Evolutionary conservation across 2,888 invertebrate species (phyloP), one percentile per base, ranked within the genome.

Genomic region (Epirrhoe alternata): DNA sequence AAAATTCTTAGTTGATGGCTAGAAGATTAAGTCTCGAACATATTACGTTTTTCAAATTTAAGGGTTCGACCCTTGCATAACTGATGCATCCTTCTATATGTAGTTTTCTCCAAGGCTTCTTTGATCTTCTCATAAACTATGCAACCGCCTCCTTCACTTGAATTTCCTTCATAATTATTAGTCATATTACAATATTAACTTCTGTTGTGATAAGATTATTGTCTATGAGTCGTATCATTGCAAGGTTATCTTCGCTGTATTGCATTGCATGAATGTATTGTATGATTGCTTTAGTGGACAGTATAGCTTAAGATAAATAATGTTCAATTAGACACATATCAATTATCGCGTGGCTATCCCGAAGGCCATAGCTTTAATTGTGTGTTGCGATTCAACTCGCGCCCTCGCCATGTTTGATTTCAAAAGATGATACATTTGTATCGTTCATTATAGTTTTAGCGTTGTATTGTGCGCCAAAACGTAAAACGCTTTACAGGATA

Each of bases 241-340:
- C 10, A 35, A 35, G 35, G 12, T 42, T 42, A 12, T 42, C 10
- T 42, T 12, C 12, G 38, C 12, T 42, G 38, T 12, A 42, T 42
- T 42, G 38, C 12, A 42, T 42, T 38, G 3, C 31, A 7, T 38
- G 38, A 10, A 38, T 38, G 38, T 12, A 38, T 38, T 42, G 12
- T 42, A 8, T 10, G 38, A n/a, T 7, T 33, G 64, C 38, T 61
- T 42, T 42, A 54, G 42, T 66, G 45, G 55, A 66, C 35, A 35
- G 10, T n/a, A 17, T 14, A 5, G 55, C 8, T 67, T 42, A 31
- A 17, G 16, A 64, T 61, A 66, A 68, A 56, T 58, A 67, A 61
- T 61, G 57, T 50, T 64, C 65, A 61, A 77, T 81, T 79, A 78
- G 68, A 76, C 79, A 79, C 79, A 74, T 80, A 74, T 72, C 74